Evolutionary conservation across 1,140 invertebrate genomes (phyloP).

Genomic region (Euwallacea fornicatus): DNA sequence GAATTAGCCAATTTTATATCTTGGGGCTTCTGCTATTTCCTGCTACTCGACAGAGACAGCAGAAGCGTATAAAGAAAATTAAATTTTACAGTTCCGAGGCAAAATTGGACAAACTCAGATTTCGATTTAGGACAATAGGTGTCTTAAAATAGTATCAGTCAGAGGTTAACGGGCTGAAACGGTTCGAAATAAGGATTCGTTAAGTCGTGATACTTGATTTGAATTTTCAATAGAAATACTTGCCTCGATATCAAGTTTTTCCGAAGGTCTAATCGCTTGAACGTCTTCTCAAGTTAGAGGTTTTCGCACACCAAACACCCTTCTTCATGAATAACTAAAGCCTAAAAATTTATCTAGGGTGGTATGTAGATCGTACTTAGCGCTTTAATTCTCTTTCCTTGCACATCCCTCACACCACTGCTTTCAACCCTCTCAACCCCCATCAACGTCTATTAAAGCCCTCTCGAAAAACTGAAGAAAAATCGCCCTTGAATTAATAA

Average conservation of each 20-base stretch:
- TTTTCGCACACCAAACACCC: background rate
- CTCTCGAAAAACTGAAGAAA: conserved; percentile 36
- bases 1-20: conserved; percentile 29
- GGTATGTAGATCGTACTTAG: conserved; percentile 14
- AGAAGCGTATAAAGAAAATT: background rate
- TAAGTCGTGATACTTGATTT: background rate
- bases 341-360: conserved; percentile 13
- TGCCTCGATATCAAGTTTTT: too few species aligned
- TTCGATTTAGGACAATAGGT: too few species aligned
- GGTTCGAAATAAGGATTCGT: background rate
- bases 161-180: too few species aligned
- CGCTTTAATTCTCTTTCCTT: conserved; percentile 24
- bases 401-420: conserved; percentile 31
- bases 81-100: background rate
- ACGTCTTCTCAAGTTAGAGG: background rate
- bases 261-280: too few species aligned
- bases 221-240: too few species aligned
- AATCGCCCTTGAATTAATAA: conserved; percentile 36
- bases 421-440: conserved; percentile 36
- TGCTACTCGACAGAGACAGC: background rate
- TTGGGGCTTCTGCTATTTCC: conserved; percentile 4
- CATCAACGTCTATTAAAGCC: conserved; percentile 38
- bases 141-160: too few species aligned
- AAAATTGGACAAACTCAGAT: too few species aligned
- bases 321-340: conserved; percentile 14